A percentile compares a stretch with the other conserved stretches of the same genome.
phyloP scores from a whole-genome alignment of 1,140 invertebrate species.

The Mylabris phalerata region DNA sequence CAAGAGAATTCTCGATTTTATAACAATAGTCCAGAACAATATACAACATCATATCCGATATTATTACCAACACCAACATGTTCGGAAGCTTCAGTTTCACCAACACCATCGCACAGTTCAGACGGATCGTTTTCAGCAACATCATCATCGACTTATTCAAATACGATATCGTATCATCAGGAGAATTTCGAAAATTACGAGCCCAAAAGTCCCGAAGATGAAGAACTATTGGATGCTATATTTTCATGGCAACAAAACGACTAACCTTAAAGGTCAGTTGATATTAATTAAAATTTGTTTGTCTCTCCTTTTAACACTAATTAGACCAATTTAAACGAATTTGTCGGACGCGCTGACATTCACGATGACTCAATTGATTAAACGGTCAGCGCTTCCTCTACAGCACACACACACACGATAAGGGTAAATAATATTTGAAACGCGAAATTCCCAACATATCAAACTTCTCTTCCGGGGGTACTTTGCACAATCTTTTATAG shows the following conservation, averaged over 20 bases:
- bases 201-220: conserved; percentile 80
- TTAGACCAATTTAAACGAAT: too few species aligned
- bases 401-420: too few species aligned
- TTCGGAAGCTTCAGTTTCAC: conserved; percentile 67
- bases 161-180: conserved; percentile 44
- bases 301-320: neutral
- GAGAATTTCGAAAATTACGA: conserved; percentile 70
- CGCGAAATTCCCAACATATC: too few species aligned
- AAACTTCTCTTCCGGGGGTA: too few species aligned
- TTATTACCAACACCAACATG: conserved; percentile 51
- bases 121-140: conserved; percentile 59
- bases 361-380: neutral
- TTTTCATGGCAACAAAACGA: conserved; percentile 71
- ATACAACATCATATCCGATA: conserved; percentile 33
- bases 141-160: conserved; percentile 44
- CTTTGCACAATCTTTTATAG: too few species aligned
- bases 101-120: conserved; percentile 71
- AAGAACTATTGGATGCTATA: conserved; percentile 83
- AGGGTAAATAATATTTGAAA: too few species aligned
- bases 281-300: conserved; percentile 6
- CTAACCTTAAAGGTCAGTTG: conserved; percentile 29
- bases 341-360: neutral
- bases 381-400: neutral
- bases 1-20: conserved; percentile 36
- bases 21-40: conserved; percentile 35